A percentile compares a stretch with the other conserved stretches of the same genome.
Conservation (phyloP, 2,888 invertebrate species). For the Rhynchonema sp. region DNA sequence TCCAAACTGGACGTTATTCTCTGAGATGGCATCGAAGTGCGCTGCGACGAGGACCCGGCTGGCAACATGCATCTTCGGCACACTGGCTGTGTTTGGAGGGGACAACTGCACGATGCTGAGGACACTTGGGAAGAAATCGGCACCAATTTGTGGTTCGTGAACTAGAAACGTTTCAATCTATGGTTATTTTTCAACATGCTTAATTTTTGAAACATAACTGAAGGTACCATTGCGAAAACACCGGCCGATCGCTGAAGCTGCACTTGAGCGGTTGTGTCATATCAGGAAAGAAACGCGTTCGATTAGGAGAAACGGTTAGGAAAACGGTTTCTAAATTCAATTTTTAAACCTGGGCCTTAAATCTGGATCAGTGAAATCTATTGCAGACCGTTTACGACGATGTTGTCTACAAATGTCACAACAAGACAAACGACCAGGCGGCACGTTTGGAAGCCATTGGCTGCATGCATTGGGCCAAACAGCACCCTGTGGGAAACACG, state of each 20-base stretch:
- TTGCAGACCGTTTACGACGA: neutral
- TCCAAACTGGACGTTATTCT: no score
- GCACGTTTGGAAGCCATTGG: neutral
- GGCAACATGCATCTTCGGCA: neutral
- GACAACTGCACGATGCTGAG: neutral
- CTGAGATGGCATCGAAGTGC: neutral
- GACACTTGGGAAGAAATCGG: neutral
- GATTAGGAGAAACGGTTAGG: no score
- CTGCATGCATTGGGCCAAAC: neutral
- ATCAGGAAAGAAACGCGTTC: no score
- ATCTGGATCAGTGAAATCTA: no score
- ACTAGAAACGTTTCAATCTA: no score
- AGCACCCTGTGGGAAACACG: neutral
- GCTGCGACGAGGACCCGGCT: neutral
- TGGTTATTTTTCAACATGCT: neutral
- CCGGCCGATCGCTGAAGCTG: neutral
- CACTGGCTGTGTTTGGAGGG: neutral
- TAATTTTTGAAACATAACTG: neutral
- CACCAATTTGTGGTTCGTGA: neutral
- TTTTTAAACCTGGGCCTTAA: no score
- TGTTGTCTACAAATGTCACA: neutral
- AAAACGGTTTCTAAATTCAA: no score
- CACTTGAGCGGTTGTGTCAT: neutral
- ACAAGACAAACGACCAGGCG: neutral
- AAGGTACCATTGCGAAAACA: neutral